Conservation (phyloP, 2,113 vertebrate species). For the Kryptolebias marmoratus region DNA sequence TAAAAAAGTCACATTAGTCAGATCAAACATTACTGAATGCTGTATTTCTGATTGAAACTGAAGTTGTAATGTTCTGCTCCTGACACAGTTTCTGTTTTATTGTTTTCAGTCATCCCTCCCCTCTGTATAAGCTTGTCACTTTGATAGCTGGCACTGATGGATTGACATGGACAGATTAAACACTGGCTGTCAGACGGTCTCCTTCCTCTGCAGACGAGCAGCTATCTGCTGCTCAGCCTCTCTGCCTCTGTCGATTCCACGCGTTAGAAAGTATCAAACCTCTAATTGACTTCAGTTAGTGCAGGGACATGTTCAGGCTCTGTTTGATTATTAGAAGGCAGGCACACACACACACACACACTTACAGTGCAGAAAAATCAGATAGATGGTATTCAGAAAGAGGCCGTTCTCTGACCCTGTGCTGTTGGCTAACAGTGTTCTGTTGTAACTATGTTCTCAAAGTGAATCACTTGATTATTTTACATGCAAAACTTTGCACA, state of each 20-base stretch:
- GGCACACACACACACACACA: conserved; percentile 20
- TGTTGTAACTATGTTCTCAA: background rate
- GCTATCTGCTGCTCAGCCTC: conserved; percentile 17
- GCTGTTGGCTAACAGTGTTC: background rate
- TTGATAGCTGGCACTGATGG: conserved; percentile 56
- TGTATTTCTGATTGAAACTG: conserved; percentile 7
- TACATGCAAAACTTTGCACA: conserved; percentile 1
- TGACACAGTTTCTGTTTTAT: conserved; percentile 17
- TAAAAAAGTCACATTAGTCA: background rate
- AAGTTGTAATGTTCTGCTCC: conserved; percentile 11
- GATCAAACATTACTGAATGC: background rate
- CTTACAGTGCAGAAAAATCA: conserved; percentile 12
- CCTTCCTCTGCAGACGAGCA: conserved; percentile 37
- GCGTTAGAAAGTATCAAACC: conserved; percentile 53
- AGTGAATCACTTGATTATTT: background rate
- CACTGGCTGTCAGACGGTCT: conserved; percentile 48
- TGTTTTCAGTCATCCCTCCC: conserved; percentile 34
- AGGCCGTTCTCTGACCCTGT: conserved; percentile 10
- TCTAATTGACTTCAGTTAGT: conserved; percentile 58
- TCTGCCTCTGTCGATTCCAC: conserved; percentile 45
- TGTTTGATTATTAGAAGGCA: conserved; percentile 45
- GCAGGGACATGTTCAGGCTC: conserved; percentile 39
- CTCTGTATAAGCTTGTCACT: conserved; percentile 24
- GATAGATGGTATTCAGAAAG: conserved; percentile 17
- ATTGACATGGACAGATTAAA: conserved; percentile 63